Evolutionary conservation across 2,797 vertebrate genomes (phyloP).

Genomic region (Potorous gilbertii): DNA sequence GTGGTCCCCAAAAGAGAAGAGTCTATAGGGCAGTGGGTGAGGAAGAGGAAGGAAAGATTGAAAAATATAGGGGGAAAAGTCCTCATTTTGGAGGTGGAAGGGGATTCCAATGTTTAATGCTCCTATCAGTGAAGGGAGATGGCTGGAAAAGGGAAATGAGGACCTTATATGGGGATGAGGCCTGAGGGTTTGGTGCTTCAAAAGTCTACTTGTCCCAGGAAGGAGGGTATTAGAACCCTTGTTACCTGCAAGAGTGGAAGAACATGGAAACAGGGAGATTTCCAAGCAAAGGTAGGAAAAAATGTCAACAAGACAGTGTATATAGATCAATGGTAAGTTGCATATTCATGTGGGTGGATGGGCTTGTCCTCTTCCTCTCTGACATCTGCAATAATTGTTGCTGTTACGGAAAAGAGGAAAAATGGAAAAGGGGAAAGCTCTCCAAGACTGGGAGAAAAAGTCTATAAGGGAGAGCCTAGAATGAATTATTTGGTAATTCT

Average conservation of each 20-base stretch:
- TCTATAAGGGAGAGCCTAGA: not conserved
- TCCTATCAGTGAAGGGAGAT: not conserved
- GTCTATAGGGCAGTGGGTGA: no score
- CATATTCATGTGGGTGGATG: no score
- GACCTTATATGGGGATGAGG: not conserved
- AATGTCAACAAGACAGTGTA: not conserved
- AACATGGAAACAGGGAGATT: not conserved
- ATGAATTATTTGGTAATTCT: not conserved
- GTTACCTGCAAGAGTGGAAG: not conserved
- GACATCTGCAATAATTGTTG: not conserved
- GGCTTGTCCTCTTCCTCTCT: not conserved
- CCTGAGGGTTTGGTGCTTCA: not conserved
- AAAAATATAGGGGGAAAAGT: no score
- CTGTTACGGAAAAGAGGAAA: no score
- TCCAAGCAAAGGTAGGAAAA: not conserved
- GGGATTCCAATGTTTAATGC: not conserved
- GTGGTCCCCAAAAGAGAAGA: no score
- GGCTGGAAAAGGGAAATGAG: not conserved
- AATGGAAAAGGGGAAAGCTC: not conserved
- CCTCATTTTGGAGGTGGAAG: not conserved
- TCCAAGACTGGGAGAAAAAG: not conserved
- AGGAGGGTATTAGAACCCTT: not conserved
- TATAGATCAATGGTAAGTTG: no score
- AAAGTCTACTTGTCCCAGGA: not conserved
- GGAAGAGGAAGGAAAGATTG: no score